phyloP scores from a whole-genome alignment of 1,140 invertebrate genomes.

The Drosophila parabipectinata region DNA sequence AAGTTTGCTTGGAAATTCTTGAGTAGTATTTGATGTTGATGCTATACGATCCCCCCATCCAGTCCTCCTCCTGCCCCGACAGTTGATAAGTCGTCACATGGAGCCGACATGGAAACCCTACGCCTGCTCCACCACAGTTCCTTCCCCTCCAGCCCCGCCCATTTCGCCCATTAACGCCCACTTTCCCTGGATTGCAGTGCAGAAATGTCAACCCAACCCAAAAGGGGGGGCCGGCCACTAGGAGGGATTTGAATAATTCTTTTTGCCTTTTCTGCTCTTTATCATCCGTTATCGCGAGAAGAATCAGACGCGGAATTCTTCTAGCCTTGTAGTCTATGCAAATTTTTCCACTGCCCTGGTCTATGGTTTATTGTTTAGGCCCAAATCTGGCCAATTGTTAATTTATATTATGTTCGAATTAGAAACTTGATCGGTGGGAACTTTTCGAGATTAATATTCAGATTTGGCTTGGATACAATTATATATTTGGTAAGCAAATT shows the following conservation, averaged over 20 bases:
- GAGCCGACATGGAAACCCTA: conserved; percentile 53
- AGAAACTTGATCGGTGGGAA: not conserved
- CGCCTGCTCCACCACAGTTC: conserved; percentile 29
- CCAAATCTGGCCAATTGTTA: conserved; percentile 7
- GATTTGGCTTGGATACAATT: not conserved
- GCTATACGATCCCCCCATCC: conserved; percentile 37
- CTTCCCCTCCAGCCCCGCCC: conserved; percentile 26
- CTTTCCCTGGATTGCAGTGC: conserved; percentile 35
- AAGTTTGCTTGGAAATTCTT: conserved; percentile 78
- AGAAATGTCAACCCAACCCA: conserved; percentile 24
- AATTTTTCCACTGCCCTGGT: conserved; percentile 38
- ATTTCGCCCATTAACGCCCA: conserved; percentile 32
- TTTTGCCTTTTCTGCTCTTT: conserved; percentile 32
- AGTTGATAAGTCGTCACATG: conserved; percentile 60
- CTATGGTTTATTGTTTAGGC: conserved; percentile 23
- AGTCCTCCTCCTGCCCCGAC: conserved; percentile 9
- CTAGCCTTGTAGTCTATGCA: conserved; percentile 38
- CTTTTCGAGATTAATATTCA: not conserved
- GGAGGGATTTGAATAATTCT: conserved; percentile 32
- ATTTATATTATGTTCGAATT: conserved; percentile 9
- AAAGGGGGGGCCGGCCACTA: too few relatives aligned
- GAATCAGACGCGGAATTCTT: conserved; percentile 38
- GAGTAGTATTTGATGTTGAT: conserved; percentile 57
- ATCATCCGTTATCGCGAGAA: conserved; percentile 51
- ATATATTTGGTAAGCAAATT: not conserved